Evolutionary conservation across 2,888 invertebrate species (phyloP), one percentile per base, ranked within the genome.

Genomic region (Drosophila mulleri): DNA sequence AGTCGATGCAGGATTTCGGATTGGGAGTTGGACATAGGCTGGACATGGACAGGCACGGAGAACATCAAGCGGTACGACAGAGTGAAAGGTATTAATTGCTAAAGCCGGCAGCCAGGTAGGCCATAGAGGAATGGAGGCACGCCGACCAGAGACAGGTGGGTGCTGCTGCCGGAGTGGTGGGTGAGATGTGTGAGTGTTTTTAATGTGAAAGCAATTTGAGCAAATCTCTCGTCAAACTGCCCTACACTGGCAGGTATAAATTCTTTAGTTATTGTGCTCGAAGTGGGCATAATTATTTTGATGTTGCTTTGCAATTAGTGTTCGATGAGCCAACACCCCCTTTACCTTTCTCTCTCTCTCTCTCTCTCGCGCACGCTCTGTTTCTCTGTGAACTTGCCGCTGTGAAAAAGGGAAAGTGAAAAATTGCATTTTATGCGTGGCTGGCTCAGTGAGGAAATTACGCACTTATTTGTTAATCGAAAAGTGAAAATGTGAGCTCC

Each of bases 261-360:
- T 81, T 89, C 83, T 81, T 72, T 71, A 72, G 77, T 82, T 88
- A 79, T 85, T 91, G 83, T 82, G 78, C 62, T 78, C 80, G 83
- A 85, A 87, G 89, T 89, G 87, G 84, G 82, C 91, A 90, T 90
- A 90, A 91, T 91, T 91, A 91, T 85, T 88, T 84, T 78, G 80
- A 78, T 88, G 90, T 90, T 90, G 81, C 82, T 87, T 76, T 78
- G 90, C 88, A 91, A 91, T 91, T 91, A 91, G 88, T 91, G 90
- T 78, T 80, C 82, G 74, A 81, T 80, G 80, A 58, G 73, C 71
- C 71, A 75, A 66, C 79, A 59, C 65, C 78, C 69, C 66, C 60
- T 45, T 23, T 23, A 14, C 20, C 14, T 8, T 7, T 56, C 47
- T 23, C 9, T 26, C 18, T 7, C 7, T 35, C 29, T 41, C 35